Conservation (phyloP, 2,797 vertebrate genomes). For the Spinibarbus caldwelli region DNA sequence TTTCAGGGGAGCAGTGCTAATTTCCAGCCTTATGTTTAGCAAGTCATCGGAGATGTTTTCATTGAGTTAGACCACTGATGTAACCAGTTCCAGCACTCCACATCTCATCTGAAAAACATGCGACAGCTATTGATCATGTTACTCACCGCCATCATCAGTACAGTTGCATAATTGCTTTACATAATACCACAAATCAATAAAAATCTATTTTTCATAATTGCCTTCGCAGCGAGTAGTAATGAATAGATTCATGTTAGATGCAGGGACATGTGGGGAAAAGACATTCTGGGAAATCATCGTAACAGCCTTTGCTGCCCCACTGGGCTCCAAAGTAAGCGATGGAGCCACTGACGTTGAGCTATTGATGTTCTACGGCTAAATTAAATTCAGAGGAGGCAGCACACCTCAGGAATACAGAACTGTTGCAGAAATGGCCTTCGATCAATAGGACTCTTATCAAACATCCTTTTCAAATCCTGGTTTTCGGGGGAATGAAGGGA, state of each 20-base stretch:
- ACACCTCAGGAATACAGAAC: constrained; percentile 32
- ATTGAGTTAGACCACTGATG: neutral
- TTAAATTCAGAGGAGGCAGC: constrained; percentile 31
- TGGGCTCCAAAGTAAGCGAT: constrained; percentile 26
- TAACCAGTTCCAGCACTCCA: neutral
- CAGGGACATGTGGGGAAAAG: neutral
- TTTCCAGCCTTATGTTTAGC: neutral
- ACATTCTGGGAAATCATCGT: constrained; percentile 23
- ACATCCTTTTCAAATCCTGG: constrained; percentile 14
- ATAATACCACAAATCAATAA: constrained; percentile 24
- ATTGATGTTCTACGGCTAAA: constrained; percentile 37
- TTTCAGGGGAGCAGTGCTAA: neutral
- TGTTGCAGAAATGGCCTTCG: constrained; percentile 27
- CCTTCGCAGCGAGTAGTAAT: constrained; percentile 6
- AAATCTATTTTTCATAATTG: constrained; percentile 41
- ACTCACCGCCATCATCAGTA: constrained; percentile 2
- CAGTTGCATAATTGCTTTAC: constrained; percentile 38
- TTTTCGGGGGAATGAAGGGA: constrained; percentile 5
- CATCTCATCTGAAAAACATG: constrained; percentile 35
- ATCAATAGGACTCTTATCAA: constrained; percentile 49
- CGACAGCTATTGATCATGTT: constrained; percentile 31
- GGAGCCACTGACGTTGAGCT: constrained; percentile 23
- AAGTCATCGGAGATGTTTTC: neutral
- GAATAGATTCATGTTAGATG: constrained; percentile 35
- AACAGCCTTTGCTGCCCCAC: constrained; percentile 13